A percentile compares a stretch with the other conserved stretches of the same genome.
Evolutionary conservation across 2,113 vertebrate species (phyloP).

Genomic region (Microcebus ravelobensis): DNA sequence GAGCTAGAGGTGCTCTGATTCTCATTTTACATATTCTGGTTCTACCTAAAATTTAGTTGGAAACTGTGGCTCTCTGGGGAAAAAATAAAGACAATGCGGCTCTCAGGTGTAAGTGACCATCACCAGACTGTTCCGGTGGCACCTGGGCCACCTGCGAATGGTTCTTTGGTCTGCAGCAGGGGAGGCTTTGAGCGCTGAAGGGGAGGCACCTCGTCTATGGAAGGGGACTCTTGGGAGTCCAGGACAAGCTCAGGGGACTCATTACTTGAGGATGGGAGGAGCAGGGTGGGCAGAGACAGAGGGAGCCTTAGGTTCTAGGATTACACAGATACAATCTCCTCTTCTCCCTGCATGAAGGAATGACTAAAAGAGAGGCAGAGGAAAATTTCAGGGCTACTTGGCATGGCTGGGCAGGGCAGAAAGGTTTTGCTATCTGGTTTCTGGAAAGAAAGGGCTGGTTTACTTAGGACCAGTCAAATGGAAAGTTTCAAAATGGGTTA

Average conservation of each 20-base stretch:
- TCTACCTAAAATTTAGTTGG: slow-evolving; percentile 9
- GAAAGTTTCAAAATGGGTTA: background rate
- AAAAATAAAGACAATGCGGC: background rate
- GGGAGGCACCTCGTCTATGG: background rate
- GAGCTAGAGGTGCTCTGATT: background rate
- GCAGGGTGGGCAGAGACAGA: background rate
- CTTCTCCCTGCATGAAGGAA: background rate
- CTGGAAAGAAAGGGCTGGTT: background rate
- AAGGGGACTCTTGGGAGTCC: background rate
- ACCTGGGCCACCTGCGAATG: background rate
- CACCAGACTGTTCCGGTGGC: background rate
- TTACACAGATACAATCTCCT: background rate
- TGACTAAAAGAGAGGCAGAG: background rate
- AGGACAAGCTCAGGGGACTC: background rate
- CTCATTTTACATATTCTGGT: background rate
- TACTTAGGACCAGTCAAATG: background rate
- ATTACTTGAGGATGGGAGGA: too few species aligned
- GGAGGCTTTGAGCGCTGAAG: background rate
- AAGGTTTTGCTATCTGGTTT: background rate
- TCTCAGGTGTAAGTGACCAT: background rate
- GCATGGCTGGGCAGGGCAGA: background rate
- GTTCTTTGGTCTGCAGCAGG: background rate
- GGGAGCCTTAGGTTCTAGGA: background rate
- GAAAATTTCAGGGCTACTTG: background rate
- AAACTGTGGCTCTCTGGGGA: background rate